Evolutionary conservation across 2,888 invertebrate species (phyloP), one percentile per base, ranked within the genome.

Genomic region (Dicroscelio sp.): DNA sequence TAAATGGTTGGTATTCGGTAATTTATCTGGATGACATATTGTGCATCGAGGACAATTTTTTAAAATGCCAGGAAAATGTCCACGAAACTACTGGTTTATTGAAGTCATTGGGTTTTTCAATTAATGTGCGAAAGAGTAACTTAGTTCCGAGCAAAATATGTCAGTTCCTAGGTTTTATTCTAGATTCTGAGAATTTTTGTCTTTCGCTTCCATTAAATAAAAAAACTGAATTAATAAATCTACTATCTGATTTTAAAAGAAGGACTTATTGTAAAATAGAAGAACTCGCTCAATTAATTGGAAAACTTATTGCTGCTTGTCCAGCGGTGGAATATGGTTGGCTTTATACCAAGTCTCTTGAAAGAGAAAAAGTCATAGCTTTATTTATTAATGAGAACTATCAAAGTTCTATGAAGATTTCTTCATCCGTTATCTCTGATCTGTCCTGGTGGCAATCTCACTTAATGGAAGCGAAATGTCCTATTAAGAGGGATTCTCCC

Each of bases 221-320:
- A 69, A 55, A 48, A 17, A n/a, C 27, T 14, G 23, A 83, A 0
- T 60, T 88, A 20, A 10, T 23, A 12, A n/a, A 14, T 20, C 43
- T 80, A 52, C 23, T 60, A 20, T 6, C 2, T 20, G 52, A 30
- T n/a, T 63, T 80, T 25, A 6, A 17, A 38, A 58, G 31, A 1
- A 60, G 20, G n/a, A 58, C 30, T 12, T 23, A 23, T 38, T 80
- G 73, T 27, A 30, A n/a, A 25, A 87, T 82, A 38, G 31, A 55
- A 20, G 65, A 82, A 52, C 75, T 87, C 67, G 69, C 76, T 3
- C 58, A 76, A 14, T 58, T 86, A 38, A 79, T 89, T 23, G 85
- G 85, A 12, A 43, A 84, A 60, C 20, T 89, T 12, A 67, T 80
- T 17, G 52, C 85, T 33, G 79, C 89, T 31, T 86, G 90, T 25